Evolutionary conservation across 2,113 vertebrate species (phyloP).

Genomic region (Labeo catla): DNA sequence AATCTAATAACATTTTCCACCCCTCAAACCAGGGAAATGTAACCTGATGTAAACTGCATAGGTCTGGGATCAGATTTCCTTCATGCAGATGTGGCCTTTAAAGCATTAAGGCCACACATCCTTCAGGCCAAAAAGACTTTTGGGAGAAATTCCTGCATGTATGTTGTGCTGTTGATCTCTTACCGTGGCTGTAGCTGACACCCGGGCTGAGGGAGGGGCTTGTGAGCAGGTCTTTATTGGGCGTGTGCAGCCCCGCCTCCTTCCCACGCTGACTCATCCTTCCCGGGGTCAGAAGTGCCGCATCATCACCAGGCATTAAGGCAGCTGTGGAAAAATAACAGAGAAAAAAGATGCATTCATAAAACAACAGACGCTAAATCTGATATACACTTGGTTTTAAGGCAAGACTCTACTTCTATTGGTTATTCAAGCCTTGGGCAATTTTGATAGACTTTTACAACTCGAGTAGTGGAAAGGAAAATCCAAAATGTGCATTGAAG

Average conservation of each 20-base stretch:
- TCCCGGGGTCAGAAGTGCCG: slow-evolving; percentile 82
- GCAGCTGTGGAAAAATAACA: slow-evolving; percentile 69
- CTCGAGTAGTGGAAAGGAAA: too few relatives aligned
- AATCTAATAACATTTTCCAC: not conserved
- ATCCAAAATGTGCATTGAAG: too few relatives aligned
- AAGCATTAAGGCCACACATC: not conserved
- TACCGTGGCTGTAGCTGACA: slow-evolving; percentile 86
- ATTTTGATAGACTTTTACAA: too few relatives aligned
- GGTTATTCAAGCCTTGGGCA: too few relatives aligned
- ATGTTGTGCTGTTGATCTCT: slow-evolving; percentile 47
- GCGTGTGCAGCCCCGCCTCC: slow-evolving; percentile 84
- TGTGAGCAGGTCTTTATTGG: slow-evolving; percentile 84
- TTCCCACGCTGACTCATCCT: slow-evolving; percentile 95
- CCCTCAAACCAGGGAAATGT: not conserved
- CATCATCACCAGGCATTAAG: slow-evolving; percentile 84
- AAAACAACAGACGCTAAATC: not conserved
- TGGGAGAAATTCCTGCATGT: not conserved
- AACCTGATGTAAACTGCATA: not conserved
- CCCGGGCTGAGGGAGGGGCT: slow-evolving; percentile 83
- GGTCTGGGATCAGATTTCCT: slow-evolving; percentile 14
- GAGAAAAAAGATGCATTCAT: not conserved
- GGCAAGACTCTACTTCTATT: too few relatives aligned
- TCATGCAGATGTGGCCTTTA: not conserved
- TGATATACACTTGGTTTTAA: too few relatives aligned
- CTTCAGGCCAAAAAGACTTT: not conserved